Evolutionary conservation across 35 echinoderm and acorn worm genomes (phyloP), one percentile per base, ranked within the genome.

Genomic region (Apostichopus parvimensis): DNA sequence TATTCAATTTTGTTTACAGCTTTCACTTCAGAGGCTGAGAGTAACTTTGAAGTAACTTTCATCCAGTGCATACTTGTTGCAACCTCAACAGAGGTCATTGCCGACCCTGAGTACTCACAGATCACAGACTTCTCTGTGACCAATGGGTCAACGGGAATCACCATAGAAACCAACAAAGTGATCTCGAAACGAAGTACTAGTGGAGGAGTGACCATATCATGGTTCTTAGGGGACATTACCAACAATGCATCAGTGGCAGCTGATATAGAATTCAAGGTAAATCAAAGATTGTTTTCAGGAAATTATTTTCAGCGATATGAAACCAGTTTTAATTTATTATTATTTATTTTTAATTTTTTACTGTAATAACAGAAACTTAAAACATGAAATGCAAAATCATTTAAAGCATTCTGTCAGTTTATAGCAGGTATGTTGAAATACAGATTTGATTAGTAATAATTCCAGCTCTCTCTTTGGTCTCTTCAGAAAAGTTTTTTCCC

Each of bases 231-330:
- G 34, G 55, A 82, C 53, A 13, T 82, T 1, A 54, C 52, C 8
- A 82, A 82, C 55, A 82, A 45, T 82, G 79, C 34, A 56, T 54
- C 45, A 53, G 55, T 6, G n/a, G 6, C 79, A 56, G 55, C 45
- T 56, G 79, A 82, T n/a, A 10, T 82, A 17, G 53, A 57, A 82
- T 82, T 82, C 54, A 10, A 53, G 79, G 79, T 82, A 82, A 82
- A 18, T 68, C 34, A 45, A 45, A 45, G 34, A 45, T 45, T 45
- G 3, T 45, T 45, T 45, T 45, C 34, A 45, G 34, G 34, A 45
- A 45, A 45, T 45, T 45, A 45, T 45, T 45, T 45, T 45, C 0
- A 3, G 34, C 34, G 34, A 45, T 45, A 45, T 45, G 0, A 45
- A 45, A 45, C 3, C 2, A 4, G 0, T 4, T 45, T 45, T 45